Evolutionary conservation across 2,888 invertebrate species (phyloP), one percentile per base, ranked within the genome.

Genomic region (Morpho helenor): DNA sequence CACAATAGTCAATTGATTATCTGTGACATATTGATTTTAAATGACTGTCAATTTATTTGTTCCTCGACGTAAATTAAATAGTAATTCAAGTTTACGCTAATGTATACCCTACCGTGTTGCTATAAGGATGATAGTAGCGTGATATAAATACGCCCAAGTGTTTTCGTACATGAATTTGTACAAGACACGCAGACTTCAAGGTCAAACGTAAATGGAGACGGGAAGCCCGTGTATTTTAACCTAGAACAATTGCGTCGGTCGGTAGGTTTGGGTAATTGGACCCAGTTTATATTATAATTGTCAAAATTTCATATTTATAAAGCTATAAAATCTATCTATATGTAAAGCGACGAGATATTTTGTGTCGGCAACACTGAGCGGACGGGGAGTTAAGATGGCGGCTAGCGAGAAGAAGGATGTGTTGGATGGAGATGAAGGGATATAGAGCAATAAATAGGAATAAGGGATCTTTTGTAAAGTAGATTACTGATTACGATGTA

Each of bases 101-200:
- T 10, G 9, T 49, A 48, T 31, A 47, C 42, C 43, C 39, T 48
- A 43, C n/a, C 8, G 7, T 10, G 7, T 23, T 42, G 8, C n/a
- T 1, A 44, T 5, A 52, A 49, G 52, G 9, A 2, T 31, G 7
- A 44, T 7, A 52, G 9, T 57, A 2, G 57, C 23, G 10, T 43
- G 8, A 8, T 7, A 56, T 22, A 22, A 45, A 48, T 47, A 31
- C 31, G 7, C 1, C 16, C n/a, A 44, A 43, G 8, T 10, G 44
- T 53, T 39, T 45, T 45, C 48, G 48, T 23, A 22, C 40, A 16
- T 39, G 10, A 51, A 52, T 57, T 49, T 49, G 45, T 52, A 48
- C 48, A 61, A 57, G 57, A n/a, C 51, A 46, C 43, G 49, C 42
- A 47, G 7, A 47, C 45, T 47, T 43, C 60, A 57, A 61, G 60